Percentiles rank a stretch among this genome's conserved stretches.
phyloP scores from a whole-genome alignment of 2,113 vertebrate species.

The Petrocephalus microphthalmus region DNA sequence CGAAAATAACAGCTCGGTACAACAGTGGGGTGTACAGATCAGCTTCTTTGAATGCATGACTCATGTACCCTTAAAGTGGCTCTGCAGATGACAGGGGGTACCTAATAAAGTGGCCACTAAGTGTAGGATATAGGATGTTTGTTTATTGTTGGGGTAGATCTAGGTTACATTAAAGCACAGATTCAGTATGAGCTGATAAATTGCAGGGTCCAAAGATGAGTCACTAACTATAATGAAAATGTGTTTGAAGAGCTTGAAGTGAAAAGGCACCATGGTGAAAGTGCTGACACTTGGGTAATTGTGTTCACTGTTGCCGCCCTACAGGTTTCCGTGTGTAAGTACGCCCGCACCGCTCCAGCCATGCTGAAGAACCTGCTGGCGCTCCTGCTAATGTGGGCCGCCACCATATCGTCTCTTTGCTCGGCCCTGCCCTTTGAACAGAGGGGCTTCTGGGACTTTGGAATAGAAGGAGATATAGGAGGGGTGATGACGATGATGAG shows the following conservation, averaged over 20 bases:
- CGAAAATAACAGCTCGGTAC: neutral
- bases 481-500: constrained; percentile 59
- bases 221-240: neutral
- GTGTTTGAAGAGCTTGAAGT: neutral
- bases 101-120: neutral
- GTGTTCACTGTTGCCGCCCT: constrained; percentile 1
- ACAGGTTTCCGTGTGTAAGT: constrained; percentile 37
- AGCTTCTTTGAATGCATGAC: neutral
- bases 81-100: neutral
- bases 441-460: constrained; percentile 82
- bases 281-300: constrained; percentile 1
- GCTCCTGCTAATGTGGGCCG: constrained; percentile 56
- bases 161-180: neutral
- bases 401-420: constrained; percentile 55
- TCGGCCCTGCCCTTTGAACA: constrained; percentile 77
- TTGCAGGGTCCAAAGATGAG: neutral
- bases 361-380: constrained; percentile 53
- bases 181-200: neutral
- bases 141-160: neutral
- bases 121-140: neutral
- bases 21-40: neutral
- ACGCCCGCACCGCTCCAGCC: constrained; percentile 12
- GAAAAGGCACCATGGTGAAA: neutral
- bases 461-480: constrained; percentile 59
- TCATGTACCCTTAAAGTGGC: neutral